Evolutionary conservation across 2,888 invertebrate species (phyloP), one percentile per base, ranked within the genome.

Genomic region (Leptura quadrifasciata): DNA sequence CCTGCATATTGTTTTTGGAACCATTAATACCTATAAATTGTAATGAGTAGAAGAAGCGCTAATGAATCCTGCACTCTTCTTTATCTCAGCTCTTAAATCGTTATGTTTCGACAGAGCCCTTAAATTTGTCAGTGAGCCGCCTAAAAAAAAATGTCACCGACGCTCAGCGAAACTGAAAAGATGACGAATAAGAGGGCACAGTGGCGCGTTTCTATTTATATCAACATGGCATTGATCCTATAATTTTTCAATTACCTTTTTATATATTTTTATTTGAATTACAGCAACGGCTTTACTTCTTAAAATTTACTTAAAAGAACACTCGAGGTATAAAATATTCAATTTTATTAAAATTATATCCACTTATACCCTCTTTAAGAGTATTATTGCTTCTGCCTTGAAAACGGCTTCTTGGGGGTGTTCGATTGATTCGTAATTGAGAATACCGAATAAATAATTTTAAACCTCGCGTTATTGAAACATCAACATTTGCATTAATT

Each of bases 101-200:
- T 61, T 61, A 35, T 17, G 35, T 24, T 61, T 9, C 61, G 18
- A 35, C 17, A 61, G 18, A 35, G 35, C 61, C 61, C 17, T 61
- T 61, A 61, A 35, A 61, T 61, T 61, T 61, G 31, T 35, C 61
- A 17, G 35, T n/a, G n/a, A n/a, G n/a, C n/a, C 10, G 61, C 27
- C 61, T 8, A 6, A 5, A 27, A 3, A 17, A 61, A 61, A 35
- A n/a, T 17, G 61, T 35, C 35, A 27, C 20, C 27, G 60, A 12
- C 15, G 27, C n/a, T 27, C 60, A 15, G 15, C 27, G 27, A 12
- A 21, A 27, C 35, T 10, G 35, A 39, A 39, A 10, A 39, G 35
- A 39, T 39, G 35, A 6, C 10, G 35, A 1, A 39, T 10, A 31
- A 31, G 31, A 39, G 35, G 35, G 10, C 10, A 10, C 35, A 39